A percentile compares a stretch with the other conserved stretches of the same genome.
These are phyloP conservation scores for Tragelaphus scriptus DNA, from an alignment of 2,113 vertebrate genomes.

Conservation along the genomic window DNA sequence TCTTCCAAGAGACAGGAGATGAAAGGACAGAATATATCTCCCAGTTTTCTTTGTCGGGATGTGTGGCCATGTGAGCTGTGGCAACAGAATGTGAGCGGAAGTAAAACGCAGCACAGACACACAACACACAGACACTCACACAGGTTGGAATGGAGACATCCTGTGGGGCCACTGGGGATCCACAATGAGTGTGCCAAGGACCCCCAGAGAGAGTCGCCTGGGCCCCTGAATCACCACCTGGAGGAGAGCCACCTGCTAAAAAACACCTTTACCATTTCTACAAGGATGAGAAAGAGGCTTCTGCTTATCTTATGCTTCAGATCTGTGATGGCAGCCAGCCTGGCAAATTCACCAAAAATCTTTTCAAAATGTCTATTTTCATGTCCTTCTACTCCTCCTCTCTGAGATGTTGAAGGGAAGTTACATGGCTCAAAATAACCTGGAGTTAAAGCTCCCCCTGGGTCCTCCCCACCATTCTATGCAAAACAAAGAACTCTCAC, in stretches of 20 bases:
- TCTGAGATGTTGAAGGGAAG: not conserved
- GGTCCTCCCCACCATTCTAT: not conserved
- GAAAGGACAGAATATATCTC: not conserved
- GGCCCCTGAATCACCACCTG: not conserved
- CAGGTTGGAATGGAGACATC: too few relatives aligned
- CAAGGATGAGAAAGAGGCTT: not conserved
- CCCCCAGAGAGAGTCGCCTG: not conserved
- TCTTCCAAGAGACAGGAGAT: not conserved
- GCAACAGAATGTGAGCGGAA: not conserved
- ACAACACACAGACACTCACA: not conserved
- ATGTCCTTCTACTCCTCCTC: not conserved
- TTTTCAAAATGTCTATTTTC: not conserved
- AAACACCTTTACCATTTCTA: not conserved
- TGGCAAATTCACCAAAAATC: not conserved
- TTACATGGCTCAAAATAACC: not conserved
- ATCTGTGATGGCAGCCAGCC: not conserved
- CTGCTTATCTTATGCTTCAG: not conserved
- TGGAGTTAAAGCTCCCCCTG: not conserved
- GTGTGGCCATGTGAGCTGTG: not conserved
- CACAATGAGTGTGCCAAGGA: not conserved
- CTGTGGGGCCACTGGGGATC: not conserved
- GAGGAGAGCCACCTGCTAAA: not conserved
- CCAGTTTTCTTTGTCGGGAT: not conserved
- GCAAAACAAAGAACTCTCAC: not conserved
- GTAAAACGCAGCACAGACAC: not conserved